Conservation (phyloP, 1,140 invertebrate species). For the Uloborus diversus region DNA sequence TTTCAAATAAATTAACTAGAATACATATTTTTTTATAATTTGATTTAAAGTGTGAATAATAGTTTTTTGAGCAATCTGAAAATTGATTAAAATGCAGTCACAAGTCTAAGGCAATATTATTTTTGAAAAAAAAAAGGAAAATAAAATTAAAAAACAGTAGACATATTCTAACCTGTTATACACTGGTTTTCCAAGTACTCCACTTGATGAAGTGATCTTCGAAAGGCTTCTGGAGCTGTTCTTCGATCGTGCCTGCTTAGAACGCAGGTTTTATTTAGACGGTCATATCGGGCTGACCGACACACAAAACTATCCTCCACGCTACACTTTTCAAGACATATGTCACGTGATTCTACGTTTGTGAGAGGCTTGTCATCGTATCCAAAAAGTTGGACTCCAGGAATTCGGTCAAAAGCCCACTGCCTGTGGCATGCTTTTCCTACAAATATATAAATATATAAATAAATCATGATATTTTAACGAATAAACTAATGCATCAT, state of each 20-base stretch:
- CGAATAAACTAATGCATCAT: background rate
- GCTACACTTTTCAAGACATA: constrained; percentile 47
- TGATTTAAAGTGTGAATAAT: too few species aligned
- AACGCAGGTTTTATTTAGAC: constrained; percentile 36
- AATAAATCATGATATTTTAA: too few species aligned
- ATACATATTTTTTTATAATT: too few species aligned
- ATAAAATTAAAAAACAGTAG: background rate
- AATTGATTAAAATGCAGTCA: too few species aligned
- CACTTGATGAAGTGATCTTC: constrained; percentile 14
- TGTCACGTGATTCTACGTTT: constrained; percentile 29
- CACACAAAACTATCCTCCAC: constrained; percentile 54
- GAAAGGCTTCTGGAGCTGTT: constrained; percentile 57
- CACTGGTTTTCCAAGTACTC: constrained; percentile 58
- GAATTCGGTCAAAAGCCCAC: constrained; percentile 52
- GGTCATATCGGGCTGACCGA: constrained; percentile 47
- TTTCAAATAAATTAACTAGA: too few species aligned
- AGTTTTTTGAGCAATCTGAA: too few species aligned
- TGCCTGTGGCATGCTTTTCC: constrained; percentile 36
- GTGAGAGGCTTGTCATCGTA: constrained; percentile 51
- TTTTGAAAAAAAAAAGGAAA: too few species aligned
- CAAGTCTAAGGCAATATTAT: too few species aligned
- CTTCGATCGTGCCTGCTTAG: constrained; percentile 49
- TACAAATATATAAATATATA: constrained; percentile 11
- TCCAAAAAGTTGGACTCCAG: constrained; percentile 48
- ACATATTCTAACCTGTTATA: constrained; percentile 41